A percentile compares a stretch with the other conserved stretches of the same genome.
Evolutionary conservation across 2,888 invertebrate genomes (phyloP).

Genomic region (Tachina fera): DNA sequence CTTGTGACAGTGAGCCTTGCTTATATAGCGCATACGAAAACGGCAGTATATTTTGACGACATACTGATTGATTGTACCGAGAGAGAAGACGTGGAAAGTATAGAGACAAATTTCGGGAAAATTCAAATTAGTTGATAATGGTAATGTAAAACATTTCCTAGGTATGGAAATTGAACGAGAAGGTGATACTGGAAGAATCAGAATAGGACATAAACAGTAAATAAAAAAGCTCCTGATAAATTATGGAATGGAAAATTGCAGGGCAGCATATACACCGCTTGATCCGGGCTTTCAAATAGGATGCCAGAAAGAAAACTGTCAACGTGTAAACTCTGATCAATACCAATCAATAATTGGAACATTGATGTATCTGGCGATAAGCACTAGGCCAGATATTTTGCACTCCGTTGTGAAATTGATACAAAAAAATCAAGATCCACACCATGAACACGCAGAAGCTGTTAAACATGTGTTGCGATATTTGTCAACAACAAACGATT

Average conservation of each 20-base stretch:
- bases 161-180: conserved; percentile 14
- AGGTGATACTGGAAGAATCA: not conserved
- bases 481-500: not conserved
- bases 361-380: not conserved
- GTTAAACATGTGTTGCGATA: conserved; percentile 29
- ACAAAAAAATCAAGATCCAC: conserved; percentile 28
- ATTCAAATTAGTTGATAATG: not conserved
- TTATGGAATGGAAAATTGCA: not conserved
- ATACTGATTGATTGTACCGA: not conserved
- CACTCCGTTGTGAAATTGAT: not conserved
- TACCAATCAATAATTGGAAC: not conserved
- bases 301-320: not conserved
- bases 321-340: not conserved
- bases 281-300: not conserved
- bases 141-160: conserved; percentile 6
- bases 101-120: not conserved
- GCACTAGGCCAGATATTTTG: not conserved
- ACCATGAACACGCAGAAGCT: conserved; percentile 4
- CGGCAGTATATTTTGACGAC: not conserved
- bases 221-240: not conserved
- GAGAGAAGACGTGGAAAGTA: not conserved
- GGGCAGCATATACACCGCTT: not conserved
- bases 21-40: not conserved
- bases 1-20: not conserved
- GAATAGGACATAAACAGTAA: not conserved